Evolutionary conservation across 2,797 vertebrate species (phyloP), one percentile per base, ranked within the genome.

Genomic region (Trachurus trachurus): DNA sequence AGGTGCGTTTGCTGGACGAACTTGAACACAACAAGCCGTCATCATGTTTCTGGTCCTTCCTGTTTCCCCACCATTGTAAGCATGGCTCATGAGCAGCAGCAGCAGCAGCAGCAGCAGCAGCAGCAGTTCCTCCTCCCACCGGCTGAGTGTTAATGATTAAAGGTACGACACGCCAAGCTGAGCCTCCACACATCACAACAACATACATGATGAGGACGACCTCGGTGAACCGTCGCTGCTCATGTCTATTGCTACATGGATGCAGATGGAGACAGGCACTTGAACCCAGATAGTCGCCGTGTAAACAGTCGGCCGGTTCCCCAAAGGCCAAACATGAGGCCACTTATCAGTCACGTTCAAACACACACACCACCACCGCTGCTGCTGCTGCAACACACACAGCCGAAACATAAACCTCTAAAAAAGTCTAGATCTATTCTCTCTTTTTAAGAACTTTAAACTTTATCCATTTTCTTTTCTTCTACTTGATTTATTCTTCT

Each of bases 181-280:
- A 44, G 47, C 19, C 21, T 71, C 66, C 66, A 26, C 52, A 29
- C 56, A 66, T 44, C 70, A 22, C 16, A 59, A 52, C 26, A 52
- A 6, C 12, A 21, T 16, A 31, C 29, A 16, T n/a, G 68, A 58
- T 5, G 31, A 22, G 52, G 53, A 15, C 31, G 53, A 60, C 70
- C 45, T 31, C 3, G 0, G 9, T 44, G 58, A 58, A 44, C 52
- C 15, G 6, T n/a, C n/a, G 50, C 31, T 39, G 17, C 6, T 26
- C 39, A 40, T 26, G 40, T 15, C 39, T 1, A 11, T 26, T 26
- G 3, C 9, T 4, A 44, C 59, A 54, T 22, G 9, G 15, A 50
- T 10, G 5, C 15, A 67, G 22, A 8, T 17, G 37, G 59, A 31
- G 15, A 47, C 45, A 7, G 45, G 4, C 40, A 9, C 26, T 44